Conservation (phyloP, 1,140 invertebrate species). For the Sitodiplosis mosellana region DNA sequence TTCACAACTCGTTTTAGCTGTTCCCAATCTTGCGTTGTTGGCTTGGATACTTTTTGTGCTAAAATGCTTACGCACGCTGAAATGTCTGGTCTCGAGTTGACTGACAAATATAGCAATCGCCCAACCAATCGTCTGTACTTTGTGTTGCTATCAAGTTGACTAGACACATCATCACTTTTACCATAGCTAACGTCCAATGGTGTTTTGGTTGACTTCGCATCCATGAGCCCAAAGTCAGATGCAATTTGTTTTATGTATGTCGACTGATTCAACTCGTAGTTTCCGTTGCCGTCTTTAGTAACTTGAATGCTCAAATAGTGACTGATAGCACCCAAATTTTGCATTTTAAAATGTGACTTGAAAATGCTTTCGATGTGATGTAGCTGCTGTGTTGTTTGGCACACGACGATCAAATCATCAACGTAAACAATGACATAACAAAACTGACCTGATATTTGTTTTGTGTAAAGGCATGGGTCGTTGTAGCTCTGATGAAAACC, state of each 20-base stretch:
- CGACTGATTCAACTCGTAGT: constrained; percentile 3
- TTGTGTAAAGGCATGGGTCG: constrained; percentile 9
- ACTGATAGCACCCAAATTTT: constrained; percentile 12
- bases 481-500: constrained; percentile 5
- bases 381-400: too few species aligned
- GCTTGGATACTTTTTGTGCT: neutral
- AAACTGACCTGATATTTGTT: neutral
- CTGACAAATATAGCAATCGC: constrained; percentile 6
- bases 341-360: constrained; percentile 10
- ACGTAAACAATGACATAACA: constrained; percentile 5
- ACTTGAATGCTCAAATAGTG: constrained; percentile 13
- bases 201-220: constrained; percentile 5
- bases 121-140: constrained; percentile 8
- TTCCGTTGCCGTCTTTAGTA: constrained; percentile 4
- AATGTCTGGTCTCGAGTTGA: constrained; percentile 8
- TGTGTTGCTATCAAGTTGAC: constrained; percentile 1
- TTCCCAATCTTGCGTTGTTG: neutral
- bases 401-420: too few species aligned
- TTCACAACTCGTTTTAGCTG: neutral
- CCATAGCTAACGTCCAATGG: constrained; percentile 5
- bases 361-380: constrained; percentile 3
- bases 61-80: too few species aligned
- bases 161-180: constrained; percentile 2
- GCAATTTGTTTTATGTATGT: neutral
- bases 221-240: neutral